phyloP scores from a whole-genome alignment of 2,888 invertebrate genomes.

The Dusona sp. region DNA sequence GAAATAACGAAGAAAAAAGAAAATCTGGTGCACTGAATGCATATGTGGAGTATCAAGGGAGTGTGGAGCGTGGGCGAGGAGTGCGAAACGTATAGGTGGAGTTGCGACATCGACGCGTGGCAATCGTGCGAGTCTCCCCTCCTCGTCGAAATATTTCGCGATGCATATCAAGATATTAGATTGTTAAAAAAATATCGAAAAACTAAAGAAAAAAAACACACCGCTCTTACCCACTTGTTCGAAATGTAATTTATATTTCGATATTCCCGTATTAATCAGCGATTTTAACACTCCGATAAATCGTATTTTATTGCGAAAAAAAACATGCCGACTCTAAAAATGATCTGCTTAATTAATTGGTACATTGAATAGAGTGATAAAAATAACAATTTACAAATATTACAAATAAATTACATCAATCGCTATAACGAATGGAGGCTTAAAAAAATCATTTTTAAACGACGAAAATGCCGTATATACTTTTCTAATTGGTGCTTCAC shows the following conservation, averaged over 20 bases:
- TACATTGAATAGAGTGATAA: not conserved
- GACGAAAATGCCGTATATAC: not conserved
- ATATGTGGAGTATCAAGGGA: conserved; percentile 43
- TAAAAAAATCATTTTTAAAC: not conserved
- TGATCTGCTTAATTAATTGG: conserved; percentile 1
- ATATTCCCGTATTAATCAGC: not conserved
- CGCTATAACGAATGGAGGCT: not conserved
- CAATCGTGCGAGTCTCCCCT: conserved; percentile 45
- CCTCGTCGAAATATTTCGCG: conserved; percentile 44
- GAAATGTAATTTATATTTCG: not conserved
- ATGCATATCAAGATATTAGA: conserved; percentile 24
- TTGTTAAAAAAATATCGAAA: conserved; percentile 6
- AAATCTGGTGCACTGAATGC: conserved; percentile 46
- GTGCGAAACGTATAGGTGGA: conserved; percentile 53
- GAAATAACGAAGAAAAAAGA: conserved; percentile 8
- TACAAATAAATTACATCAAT: not conserved
- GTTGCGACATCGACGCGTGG: conserved; percentile 63
- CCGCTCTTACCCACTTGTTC: not conserved
- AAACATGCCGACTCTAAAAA: not conserved
- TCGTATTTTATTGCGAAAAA: not conserved
- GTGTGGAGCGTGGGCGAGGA: conserved; percentile 61
- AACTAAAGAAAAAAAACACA: not conserved
- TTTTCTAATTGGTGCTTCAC: not conserved
- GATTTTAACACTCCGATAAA: conserved; percentile 4
- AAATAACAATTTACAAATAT: not conserved